phyloP scores from a whole-genome alignment of 2,888 invertebrate species.

The Drepana falcataria region DNA sequence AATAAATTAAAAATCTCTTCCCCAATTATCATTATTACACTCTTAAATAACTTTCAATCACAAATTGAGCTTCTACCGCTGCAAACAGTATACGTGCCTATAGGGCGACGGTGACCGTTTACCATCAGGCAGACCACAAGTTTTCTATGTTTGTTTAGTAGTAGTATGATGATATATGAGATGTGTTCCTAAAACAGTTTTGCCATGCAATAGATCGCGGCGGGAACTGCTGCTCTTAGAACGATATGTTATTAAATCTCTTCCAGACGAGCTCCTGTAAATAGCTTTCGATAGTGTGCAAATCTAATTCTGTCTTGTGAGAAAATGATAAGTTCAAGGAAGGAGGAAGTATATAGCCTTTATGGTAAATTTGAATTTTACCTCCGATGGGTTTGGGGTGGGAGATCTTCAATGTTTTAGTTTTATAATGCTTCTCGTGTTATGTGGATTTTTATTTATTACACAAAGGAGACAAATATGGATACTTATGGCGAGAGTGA shows the following conservation, averaged over 20 bases:
- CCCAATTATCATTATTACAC: too few species aligned
- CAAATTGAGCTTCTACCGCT: too few species aligned
- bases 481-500: too few species aligned
- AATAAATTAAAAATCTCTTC: too few species aligned
- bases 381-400: neutral
- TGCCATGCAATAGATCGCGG: neutral
- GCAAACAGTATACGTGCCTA: too few species aligned
- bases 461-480: too few species aligned
- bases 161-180: too few species aligned
- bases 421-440: neutral
- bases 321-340: neutral
- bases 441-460: too few species aligned
- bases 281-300: slow-evolving; percentile 32
- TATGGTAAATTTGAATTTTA: neutral
- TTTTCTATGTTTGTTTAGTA: too few species aligned
- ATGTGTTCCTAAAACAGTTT: neutral
- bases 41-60: too few species aligned
- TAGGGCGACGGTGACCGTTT: too few species aligned
- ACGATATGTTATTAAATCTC: slow-evolving; percentile 36
- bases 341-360: neutral
- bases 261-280: slow-evolving; percentile 34
- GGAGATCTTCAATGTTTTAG: neutral
- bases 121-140: too few species aligned
- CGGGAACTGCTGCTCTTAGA: neutral
- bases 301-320: slow-evolving; percentile 31